Percentiles rank a stretch among this genome's conserved stretches.
These are phyloP conservation scores for Nemapogon koenigi DNA, from an alignment of 2,888 invertebrate species.

Conservation along the genomic window DNA sequence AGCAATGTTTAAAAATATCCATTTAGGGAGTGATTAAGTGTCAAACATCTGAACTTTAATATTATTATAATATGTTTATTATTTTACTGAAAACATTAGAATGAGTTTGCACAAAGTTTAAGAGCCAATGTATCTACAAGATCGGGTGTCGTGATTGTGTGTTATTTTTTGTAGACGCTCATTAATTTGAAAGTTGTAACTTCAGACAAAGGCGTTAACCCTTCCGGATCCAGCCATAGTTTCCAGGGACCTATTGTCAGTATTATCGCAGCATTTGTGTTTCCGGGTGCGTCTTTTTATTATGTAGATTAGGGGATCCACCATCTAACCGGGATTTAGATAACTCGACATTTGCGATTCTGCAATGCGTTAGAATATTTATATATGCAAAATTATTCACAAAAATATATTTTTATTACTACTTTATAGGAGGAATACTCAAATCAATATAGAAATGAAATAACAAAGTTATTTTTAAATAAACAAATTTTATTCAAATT, in stretches of 20 bases:
- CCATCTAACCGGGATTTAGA: constrained; percentile 41
- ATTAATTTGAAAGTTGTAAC: constrained; percentile 58
- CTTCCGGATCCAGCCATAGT: constrained; percentile 36
- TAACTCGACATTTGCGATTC: constrained; percentile 21
- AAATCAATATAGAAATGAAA: background rate
- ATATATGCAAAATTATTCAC: constrained; percentile 11
- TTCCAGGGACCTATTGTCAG: constrained; percentile 38
- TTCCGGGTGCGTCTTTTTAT: constrained; percentile 56
- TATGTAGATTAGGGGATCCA: constrained; percentile 54
- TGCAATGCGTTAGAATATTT: no score
- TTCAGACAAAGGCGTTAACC: constrained; percentile 50
- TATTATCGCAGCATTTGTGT: constrained; percentile 49
- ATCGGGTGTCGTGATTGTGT: constrained; percentile 57
- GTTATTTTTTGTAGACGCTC: constrained; percentile 52
- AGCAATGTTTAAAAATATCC: no score
- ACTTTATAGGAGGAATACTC: constrained; percentile 2
- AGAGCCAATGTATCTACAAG: constrained; percentile 28
- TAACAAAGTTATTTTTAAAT: background rate
- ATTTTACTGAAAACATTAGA: no score
- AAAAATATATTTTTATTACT: constrained; percentile 7
- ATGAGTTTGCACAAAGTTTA: constrained; percentile 38
- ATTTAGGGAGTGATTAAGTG: no score
- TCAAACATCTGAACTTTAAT: no score
- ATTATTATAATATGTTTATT: no score
- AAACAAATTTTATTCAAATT: background rate